These are phyloP conservation scores for Agelas oroides DNA, from an alignment of 37 sponge, comb jelly and placozoan species.

Conservation along the genomic window DNA sequence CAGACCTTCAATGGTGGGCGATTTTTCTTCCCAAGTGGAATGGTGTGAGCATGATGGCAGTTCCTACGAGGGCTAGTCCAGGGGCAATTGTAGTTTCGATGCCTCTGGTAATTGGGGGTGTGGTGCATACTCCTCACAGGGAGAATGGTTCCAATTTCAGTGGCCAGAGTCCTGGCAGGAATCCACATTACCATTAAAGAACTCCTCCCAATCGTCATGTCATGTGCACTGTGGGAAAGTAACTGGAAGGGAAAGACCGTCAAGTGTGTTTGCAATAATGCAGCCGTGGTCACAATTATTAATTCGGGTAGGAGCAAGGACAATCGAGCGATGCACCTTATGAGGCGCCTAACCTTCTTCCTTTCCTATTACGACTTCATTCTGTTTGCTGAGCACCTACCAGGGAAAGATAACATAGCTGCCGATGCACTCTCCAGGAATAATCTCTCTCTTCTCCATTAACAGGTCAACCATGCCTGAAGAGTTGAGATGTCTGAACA, in stretches of 20 bases:
- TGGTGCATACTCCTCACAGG: conserved; percentile 23
- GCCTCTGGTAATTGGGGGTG: conserved; percentile 55
- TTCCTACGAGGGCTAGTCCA: not conserved
- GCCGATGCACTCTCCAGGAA: conserved; percentile 50
- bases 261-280: too few relatives aligned
- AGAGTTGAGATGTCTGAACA: too few relatives aligned
- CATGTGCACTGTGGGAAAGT: too few relatives aligned
- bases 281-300: too few relatives aligned
- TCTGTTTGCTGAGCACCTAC: conserved; percentile 42
- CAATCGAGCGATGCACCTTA: conserved; percentile 37
- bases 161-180: conserved; percentile 26
- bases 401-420: conserved; percentile 30
- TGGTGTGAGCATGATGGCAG: not conserved
- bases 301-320: conserved; percentile 28
- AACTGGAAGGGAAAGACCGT: too few relatives aligned
- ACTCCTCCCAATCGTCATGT: too few relatives aligned
- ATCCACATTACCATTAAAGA: too few relatives aligned
- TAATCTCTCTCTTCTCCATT: conserved; percentile 8
- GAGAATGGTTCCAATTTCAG: conserved; percentile 36
- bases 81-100: conserved; percentile 4
- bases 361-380: conserved; percentile 1
- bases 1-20: conserved; percentile 38
- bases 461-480: conserved; percentile 7
- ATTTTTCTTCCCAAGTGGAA: conserved; percentile 29
- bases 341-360: conserved; percentile 50